Conservation (phyloP, 2,113 vertebrate species). For the Pristiophorus japonicus region DNA sequence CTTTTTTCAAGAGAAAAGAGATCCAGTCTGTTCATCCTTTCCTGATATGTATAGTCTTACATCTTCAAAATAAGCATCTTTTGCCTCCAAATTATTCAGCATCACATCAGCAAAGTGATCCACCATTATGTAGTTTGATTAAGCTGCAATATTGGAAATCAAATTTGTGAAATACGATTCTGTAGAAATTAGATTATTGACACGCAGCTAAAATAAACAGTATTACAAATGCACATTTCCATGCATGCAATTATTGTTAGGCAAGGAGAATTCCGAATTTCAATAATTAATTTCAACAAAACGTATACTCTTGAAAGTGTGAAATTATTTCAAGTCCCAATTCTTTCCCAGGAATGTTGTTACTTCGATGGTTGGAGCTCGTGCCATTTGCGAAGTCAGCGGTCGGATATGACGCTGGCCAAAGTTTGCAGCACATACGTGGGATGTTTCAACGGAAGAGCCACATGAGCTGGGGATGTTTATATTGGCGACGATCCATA, state of each 20-base stretch:
- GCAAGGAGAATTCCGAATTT: background rate
- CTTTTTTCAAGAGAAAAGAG: too few species aligned
- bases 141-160: background rate
- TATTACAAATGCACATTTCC: background rate
- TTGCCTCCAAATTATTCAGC: background rate
- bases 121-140: background rate
- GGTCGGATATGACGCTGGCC: background rate
- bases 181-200: background rate
- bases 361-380: background rate
- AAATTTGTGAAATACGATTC: background rate
- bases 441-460: conserved; percentile 19
- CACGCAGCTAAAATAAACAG: background rate
- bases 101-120: background rate
- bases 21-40: too few species aligned
- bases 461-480: background rate
- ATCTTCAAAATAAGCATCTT: too few species aligned
- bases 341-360: background rate
- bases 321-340: background rate
- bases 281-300: background rate
- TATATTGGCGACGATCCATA: background rate
- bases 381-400: background rate
- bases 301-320: background rate
- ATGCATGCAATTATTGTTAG: background rate
- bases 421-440: background rate
- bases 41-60: too few species aligned